These are phyloP conservation scores for Percopsis omiscomaycus DNA, from an alignment of 2,797 vertebrate genomes.

Conservation along the genomic window DNA sequence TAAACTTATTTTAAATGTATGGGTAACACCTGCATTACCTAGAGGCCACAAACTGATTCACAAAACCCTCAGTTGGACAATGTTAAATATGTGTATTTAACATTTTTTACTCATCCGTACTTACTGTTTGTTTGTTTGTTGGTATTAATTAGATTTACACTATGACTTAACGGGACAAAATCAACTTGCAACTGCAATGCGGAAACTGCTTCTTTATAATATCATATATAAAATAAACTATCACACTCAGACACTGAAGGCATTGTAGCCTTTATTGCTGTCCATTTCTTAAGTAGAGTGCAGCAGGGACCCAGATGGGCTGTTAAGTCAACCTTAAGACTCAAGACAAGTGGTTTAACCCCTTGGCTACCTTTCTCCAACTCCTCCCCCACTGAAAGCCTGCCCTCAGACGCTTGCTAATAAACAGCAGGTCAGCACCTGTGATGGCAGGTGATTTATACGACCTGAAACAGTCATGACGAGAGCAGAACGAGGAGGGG, in stretches of 20 bases:
- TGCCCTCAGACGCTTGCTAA: slow-evolving; percentile 74
- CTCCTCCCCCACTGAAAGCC: slow-evolving; percentile 61
- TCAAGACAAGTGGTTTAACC: slow-evolving; percentile 66
- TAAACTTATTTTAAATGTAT: no score
- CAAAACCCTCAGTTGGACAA: no score
- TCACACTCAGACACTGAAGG: slow-evolving; percentile 61
- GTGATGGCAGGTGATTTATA: slow-evolving; percentile 78
- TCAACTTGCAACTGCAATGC: no score
- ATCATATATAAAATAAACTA: slow-evolving; percentile 54
- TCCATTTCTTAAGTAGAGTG: slow-evolving; percentile 66
- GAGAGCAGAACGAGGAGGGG: slow-evolving; percentile 31
- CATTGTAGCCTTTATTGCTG: slow-evolving; percentile 63
- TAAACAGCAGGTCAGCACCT: slow-evolving; percentile 82
- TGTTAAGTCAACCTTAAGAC: slow-evolving; percentile 72
- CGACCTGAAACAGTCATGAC: slow-evolving; percentile 63
- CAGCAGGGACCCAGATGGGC: slow-evolving; percentile 67
- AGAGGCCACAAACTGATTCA: no score
- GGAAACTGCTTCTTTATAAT: no score
- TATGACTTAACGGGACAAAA: no score
- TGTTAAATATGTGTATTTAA: no score
- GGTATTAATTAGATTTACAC: no score
- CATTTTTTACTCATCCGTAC: no score
- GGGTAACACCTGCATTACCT: no score
- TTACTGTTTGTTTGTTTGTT: no score
- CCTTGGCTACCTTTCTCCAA: slow-evolving; percentile 56